Base-by-base conservation (phyloP, 2,113 vertebrate genomes). In the Protomyctophum bolini region DNA sequence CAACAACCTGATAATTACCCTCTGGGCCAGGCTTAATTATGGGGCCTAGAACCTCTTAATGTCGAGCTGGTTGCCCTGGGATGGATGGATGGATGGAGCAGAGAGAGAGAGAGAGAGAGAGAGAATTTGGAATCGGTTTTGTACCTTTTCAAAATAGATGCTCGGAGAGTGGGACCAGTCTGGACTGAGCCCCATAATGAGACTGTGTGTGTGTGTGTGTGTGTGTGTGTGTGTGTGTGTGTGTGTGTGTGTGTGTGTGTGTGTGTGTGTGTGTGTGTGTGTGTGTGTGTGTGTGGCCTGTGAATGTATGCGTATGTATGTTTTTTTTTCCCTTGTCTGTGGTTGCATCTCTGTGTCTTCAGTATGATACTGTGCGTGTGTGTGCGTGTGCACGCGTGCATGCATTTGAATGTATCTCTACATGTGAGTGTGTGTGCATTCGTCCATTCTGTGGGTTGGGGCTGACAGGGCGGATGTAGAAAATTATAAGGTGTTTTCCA, bases 131-230 rank as follows among this genome's bases (percentile, higher is more conserved):
- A 92, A 83, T 86, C 81, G 86, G 78, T 76, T 82, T 48, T 48
- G 82, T 87, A 88, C 75, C 21, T 83, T 70, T 92, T 91, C 41
- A 79, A 93, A 94, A 93, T 91, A 91, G 90, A 90, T 76, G 72
- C 85, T 88, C 66, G 54, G 75, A 54, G 82, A 54, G 82, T 80
- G 66, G 77, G 83, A 91, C 92, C 91, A 88, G 91, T 88, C 90
- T 90, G 88, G 79, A 82, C 72, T 54, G 67, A 71, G 79, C 86
- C 88, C 89, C 83, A 82, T 90, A 90, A 91, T 93, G 90, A 88
- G 33, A 33, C 33, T 73, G 75, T 73, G 63, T 75, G 50, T 12
- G 72, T 55, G 60, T 45, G 21, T n/a, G 59, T 63, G 1, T 6
- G 1, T 62, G 70, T 76, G 78, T 65, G 73, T 52, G 6, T 61